Percentiles rank a stretch among this genome's conserved stretches.
These are phyloP conservation scores for Manis pentadactyla DNA, from an alignment of 2,797 vertebrate species.

Conservation along the genomic window DNA sequence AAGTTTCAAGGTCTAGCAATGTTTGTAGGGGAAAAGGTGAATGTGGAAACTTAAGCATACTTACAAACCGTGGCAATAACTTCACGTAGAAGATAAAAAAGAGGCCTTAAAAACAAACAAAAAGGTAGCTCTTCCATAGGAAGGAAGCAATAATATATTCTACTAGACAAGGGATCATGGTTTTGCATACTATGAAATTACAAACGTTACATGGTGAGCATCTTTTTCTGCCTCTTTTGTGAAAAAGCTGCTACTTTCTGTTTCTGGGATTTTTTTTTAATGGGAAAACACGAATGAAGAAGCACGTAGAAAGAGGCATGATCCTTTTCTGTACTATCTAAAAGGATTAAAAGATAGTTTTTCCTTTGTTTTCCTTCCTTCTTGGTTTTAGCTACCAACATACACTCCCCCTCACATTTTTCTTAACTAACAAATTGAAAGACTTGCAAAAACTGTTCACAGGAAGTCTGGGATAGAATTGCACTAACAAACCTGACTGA, in stretches of 20 bases:
- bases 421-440: background rate
- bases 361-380: background rate
- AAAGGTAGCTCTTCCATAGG: background rate
- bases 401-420: background rate
- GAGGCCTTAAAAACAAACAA: background rate
- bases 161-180: background rate
- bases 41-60: background rate
- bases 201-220: background rate
- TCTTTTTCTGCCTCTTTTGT: background rate
- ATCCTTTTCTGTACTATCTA: background rate
- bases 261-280: no score
- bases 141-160: background rate
- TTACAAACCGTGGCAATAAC: background rate
- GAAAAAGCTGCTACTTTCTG: no score
- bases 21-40: background rate
- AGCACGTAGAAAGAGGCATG: background rate
- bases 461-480: background rate
- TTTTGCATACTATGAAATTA: background rate
- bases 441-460: background rate
- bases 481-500: background rate
- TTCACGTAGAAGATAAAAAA: background rate
- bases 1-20: background rate
- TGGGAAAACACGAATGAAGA: background rate
- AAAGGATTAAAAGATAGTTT: background rate
- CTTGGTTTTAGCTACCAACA: background rate